Conservation (phyloP, 2,113 vertebrate genomes). For the Trematomus loennbergii region DNA sequence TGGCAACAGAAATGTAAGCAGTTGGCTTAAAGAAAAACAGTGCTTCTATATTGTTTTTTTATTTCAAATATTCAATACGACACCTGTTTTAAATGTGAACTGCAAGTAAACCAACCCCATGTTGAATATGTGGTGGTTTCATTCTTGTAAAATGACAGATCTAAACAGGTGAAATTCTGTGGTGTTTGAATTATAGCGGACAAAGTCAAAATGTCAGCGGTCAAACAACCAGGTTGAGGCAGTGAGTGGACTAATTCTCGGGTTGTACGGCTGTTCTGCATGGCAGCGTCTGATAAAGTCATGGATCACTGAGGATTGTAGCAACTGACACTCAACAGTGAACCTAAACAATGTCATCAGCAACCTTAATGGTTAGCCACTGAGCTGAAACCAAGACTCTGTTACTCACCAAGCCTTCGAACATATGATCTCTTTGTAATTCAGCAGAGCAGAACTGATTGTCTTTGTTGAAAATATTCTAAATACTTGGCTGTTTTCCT, state of each 20-base stretch:
- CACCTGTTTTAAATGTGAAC: neutral
- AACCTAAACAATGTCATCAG: conserved; percentile 67
- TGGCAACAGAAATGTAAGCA: no score
- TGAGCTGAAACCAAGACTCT: conserved; percentile 37
- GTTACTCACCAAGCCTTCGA: conserved; percentile 16
- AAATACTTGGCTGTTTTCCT: neutral
- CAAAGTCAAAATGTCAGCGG: conserved; percentile 61
- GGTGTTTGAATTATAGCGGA: conserved; percentile 20
- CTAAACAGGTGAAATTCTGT: neutral
- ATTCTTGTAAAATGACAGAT: neutral
- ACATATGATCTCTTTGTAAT: neutral
- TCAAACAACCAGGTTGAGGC: conserved; percentile 52
- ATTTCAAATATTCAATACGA: neutral
- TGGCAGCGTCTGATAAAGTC: conserved; percentile 64
- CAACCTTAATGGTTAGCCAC: conserved; percentile 41
- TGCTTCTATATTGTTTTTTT: neutral
- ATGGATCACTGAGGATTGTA: conserved; percentile 74
- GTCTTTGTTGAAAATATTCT: conserved; percentile 9
- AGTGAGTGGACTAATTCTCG: conserved; percentile 53
- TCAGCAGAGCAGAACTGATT: conserved; percentile 25
- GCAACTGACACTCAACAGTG: conserved; percentile 53
- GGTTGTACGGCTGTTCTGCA: conserved; percentile 63
- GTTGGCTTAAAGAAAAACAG: no score
- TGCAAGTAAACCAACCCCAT: neutral
- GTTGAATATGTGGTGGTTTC: neutral